Conservation (phyloP, 1,140 invertebrate genomes). For the Procambarus virginalis region DNA sequence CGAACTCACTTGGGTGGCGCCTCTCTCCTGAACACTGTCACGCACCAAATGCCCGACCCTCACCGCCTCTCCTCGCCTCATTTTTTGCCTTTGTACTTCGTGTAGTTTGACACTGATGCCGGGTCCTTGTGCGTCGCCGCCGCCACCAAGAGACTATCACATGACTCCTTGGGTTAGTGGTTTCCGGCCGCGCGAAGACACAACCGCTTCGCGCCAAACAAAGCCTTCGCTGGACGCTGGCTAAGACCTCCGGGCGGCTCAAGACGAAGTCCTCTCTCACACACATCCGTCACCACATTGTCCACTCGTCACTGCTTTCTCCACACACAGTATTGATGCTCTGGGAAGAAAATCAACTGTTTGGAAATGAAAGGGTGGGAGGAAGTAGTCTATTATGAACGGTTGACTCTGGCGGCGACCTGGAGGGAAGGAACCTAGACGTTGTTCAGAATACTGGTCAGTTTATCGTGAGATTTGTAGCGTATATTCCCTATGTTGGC, state of each 20-base stretch:
- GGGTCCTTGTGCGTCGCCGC: background rate
- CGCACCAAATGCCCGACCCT: no score
- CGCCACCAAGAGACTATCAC: slow-evolving; percentile 13
- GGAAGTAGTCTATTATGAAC: background rate
- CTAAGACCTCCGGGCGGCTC: background rate
- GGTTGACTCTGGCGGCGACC: background rate
- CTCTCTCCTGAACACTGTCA: background rate
- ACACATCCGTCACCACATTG: background rate
- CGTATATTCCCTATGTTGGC: no score
- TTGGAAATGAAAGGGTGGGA: background rate
- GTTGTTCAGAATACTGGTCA: no score
- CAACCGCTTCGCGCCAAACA: background rate
- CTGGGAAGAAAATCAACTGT: background rate
- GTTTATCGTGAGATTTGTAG: no score
- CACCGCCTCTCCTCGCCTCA: background rate
- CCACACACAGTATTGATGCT: background rate
- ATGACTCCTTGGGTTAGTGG: background rate
- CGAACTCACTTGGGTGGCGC: no score
- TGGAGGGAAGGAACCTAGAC: background rate
- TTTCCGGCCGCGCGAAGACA: background rate
- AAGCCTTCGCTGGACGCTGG: background rate
- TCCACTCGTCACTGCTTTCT: background rate
- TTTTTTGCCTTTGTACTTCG: slow-evolving; percentile 8
- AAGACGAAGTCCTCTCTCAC: background rate
- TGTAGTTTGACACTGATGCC: background rate